A percentile compares a stretch with the other conserved stretches of the same genome.
Evolutionary conservation across 2,888 invertebrate species (phyloP).

Genomic region (Aporophyla nigra): DNA sequence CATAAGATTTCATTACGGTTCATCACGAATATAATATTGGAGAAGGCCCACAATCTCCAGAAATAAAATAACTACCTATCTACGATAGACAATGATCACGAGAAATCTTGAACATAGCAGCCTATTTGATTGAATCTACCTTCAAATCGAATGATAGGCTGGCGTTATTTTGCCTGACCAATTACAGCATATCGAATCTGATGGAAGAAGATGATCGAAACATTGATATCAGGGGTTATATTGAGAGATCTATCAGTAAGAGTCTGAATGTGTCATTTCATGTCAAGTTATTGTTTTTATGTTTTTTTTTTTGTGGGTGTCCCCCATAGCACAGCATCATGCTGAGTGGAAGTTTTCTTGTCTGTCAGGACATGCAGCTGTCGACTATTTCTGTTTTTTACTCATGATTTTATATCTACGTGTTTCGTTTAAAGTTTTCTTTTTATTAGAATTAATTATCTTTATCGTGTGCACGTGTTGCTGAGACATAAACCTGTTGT

Average conservation of each 20-base stretch:
- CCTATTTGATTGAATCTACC: neutral
- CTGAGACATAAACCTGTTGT: too few species aligned
- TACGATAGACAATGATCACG: neutral
- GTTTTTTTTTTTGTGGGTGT: too few species aligned
- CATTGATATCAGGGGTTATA: too few species aligned
- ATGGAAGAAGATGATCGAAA: neutral
- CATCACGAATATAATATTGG: constrained; percentile 14
- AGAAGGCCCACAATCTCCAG: constrained; percentile 27
- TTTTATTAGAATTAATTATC: too few species aligned
- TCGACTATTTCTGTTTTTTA: too few species aligned
- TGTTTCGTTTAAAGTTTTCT: too few species aligned
- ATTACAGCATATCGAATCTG: neutral
- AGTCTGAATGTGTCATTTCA: neutral
- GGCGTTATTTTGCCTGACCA: neutral
- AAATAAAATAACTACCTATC: neutral
- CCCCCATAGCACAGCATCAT: too few species aligned
- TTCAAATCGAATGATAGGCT: neutral
- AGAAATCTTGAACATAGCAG: neutral
- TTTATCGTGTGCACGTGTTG: too few species aligned
- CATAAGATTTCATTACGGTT: constrained; percentile 48
- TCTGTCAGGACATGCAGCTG: too few species aligned
- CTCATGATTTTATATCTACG: too few species aligned
- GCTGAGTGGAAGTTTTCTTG: too few species aligned
- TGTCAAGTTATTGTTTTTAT: too few species aligned
- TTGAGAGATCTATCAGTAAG: neutral